Base-by-base conservation (phyloP, 2,888 invertebrate genomes). In the Hetaerina titia region DNA sequence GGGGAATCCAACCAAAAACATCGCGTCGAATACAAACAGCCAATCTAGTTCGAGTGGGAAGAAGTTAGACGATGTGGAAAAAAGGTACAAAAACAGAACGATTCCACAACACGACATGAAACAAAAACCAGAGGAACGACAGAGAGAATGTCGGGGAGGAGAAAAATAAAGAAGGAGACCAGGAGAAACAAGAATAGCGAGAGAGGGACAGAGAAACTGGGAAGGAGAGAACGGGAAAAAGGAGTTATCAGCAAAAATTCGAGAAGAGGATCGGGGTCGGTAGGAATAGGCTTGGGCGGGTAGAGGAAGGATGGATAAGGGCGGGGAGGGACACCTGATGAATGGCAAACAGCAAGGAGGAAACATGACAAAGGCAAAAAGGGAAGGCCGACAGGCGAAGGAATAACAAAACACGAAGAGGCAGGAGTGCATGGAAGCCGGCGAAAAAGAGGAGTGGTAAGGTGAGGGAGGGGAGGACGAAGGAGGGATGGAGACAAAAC, bases 241-340 rank as follows among this genome's bases (percentile, higher is more conserved):
- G 81, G 81, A 81, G 81, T 13, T 25, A 81, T 81, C 81, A 31
- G 81, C 81, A 25, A 31, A 81, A 31, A 81, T 31, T 81, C 31
- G 15, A 81, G 81, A 45, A 45, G 45, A 45, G 45, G 45, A 45
- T 45, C 45, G 89, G 89, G 58, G 57, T 17, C 19, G 69, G n/a
- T 19, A n/a, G 19, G n/a, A 69, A n/a, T 22, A 69, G n/a, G 22
- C 57, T 45, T 45, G 89, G n/a, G 13, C 22, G 19, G 89, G 13
- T 25, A 6, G 81, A n/a, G 81, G 60, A 60, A 15, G 60, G 60
- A 74, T 19, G 31, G 45, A 45, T 25, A 45, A 57, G 57, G 89
- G 22, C n/a, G 57, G n/a, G 81, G n/a, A 56, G 45, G 56, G 69
- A 92, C 92, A 92, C 92, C 92, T 92, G 92, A 92, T 92, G 92